Conservation (phyloP, 2,888 invertebrate species). For the Nomada fabriciana region DNA sequence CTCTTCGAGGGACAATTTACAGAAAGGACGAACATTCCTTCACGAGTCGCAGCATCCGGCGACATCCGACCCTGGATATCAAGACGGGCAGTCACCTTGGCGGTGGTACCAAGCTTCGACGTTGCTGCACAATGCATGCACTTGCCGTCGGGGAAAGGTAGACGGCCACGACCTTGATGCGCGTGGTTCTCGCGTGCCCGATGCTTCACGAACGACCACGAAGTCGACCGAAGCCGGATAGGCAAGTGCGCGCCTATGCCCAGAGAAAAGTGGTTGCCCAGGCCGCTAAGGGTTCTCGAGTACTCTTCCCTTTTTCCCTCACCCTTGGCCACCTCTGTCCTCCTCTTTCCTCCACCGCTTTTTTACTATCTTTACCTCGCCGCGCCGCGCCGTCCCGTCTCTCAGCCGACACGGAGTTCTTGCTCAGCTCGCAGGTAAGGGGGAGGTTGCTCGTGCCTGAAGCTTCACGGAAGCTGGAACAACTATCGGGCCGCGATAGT, state of each 20-base stretch:
- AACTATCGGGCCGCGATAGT: slow-evolving; percentile 67
- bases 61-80: slow-evolving; percentile 65
- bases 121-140: slow-evolving; percentile 74
- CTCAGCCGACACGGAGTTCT: slow-evolving; percentile 26
- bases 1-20: not conserved
- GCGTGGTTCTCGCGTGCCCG: slow-evolving; percentile 83
- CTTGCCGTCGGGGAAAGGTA: slow-evolving; percentile 77
- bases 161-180: slow-evolving; percentile 82
- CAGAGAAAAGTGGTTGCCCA: slow-evolving; percentile 61
- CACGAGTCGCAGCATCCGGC: slow-evolving; percentile 5
- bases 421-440: slow-evolving; percentile 36
- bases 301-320: slow-evolving; percentile 13
- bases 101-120: slow-evolving; percentile 65
- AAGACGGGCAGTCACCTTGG: slow-evolving; percentile 62
- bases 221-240: slow-evolving; percentile 63
- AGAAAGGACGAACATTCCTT: slow-evolving; percentile 3
- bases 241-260: slow-evolving; percentile 49
- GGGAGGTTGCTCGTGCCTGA: slow-evolving; percentile 55
- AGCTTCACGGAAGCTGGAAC: slow-evolving; percentile 76
- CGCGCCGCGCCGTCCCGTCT: not conserved
- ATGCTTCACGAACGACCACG: slow-evolving; percentile 68
- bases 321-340: not conserved
- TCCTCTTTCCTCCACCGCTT: slow-evolving; percentile 13
- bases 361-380: slow-evolving; percentile 32
- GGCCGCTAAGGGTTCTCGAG: slow-evolving; percentile 61